Evolutionary conservation across 2,113 vertebrate genomes (phyloP).

Genomic region (Nymphicus hollandicus): DNA sequence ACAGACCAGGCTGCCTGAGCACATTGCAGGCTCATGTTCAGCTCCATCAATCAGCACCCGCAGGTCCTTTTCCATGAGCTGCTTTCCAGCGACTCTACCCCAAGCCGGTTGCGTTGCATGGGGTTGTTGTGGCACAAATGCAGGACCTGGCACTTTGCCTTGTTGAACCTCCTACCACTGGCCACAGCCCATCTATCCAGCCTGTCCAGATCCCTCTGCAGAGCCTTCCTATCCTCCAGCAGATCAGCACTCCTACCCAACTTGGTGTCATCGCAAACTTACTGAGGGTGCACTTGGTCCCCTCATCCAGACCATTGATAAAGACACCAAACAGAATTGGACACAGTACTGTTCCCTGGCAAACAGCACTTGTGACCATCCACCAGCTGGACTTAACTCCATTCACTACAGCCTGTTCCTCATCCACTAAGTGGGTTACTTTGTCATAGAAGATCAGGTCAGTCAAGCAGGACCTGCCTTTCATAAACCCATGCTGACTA

Average conservation of each 20-base stretch:
- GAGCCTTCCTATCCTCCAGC: not conserved
- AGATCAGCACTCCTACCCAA: not conserved
- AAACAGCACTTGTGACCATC: not conserved
- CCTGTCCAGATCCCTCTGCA: not conserved
- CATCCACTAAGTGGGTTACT: not conserved
- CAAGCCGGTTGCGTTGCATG: not conserved
- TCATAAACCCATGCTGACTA: not conserved
- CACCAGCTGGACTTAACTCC: not conserved
- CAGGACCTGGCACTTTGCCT: not conserved
- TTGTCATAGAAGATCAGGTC: not conserved
- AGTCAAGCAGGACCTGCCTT: not conserved
- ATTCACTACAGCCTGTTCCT: not conserved
- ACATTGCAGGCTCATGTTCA: not conserved
- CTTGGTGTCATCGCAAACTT: not conserved
- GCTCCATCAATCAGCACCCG: not conserved
- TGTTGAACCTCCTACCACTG: not conserved
- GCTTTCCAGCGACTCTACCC: not conserved
- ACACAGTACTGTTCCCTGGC: not conserved
- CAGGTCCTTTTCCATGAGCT: not conserved
- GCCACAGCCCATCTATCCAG: not conserved
- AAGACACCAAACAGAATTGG: not conserved
- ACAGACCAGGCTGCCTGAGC: not conserved
- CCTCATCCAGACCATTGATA: not conserved
- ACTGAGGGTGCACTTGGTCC: not conserved
- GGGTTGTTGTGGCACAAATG: not conserved